phyloP scores from a whole-genome alignment of 2,797 vertebrate species.

The Pseudocheirus occidentalis region DNA sequence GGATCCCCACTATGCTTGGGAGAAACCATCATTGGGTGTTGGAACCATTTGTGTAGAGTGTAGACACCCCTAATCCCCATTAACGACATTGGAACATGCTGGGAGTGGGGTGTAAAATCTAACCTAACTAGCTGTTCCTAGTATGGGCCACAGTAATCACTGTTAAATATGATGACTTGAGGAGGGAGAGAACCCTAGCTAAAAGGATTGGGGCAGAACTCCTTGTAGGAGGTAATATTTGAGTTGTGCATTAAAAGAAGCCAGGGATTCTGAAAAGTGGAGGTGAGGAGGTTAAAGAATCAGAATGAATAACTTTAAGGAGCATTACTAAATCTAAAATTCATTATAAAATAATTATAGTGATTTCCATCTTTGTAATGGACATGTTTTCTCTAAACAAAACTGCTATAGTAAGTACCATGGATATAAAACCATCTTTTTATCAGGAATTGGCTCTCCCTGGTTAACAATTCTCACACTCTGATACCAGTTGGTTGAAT shows the following conservation, averaged over 20 bases:
- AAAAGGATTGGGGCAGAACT: not conserved
- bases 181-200: not conserved
- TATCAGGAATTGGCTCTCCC: conserved; percentile 23
- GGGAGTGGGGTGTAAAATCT: not conserved
- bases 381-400: conserved; percentile 49
- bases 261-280: not conserved
- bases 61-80: not conserved
- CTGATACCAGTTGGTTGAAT: conserved; percentile 32
- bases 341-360: conserved; percentile 15
- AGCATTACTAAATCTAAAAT: conserved; percentile 2
- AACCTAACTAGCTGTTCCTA: not conserved
- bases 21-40: not conserved
- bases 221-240: not conserved
- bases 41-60: not conserved
- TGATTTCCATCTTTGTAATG: conserved; percentile 45
- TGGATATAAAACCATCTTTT: not conserved
- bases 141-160: not conserved
- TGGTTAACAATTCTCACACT: conserved; percentile 43
- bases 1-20: not conserved
- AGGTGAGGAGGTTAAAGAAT: not conserved
- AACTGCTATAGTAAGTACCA: conserved; percentile 12
- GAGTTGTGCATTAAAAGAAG: not conserved
- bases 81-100: not conserved
- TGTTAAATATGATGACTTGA: not conserved
- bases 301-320: conserved; percentile 18